These are phyloP conservation scores for Callosobruchus maculatus DNA, from an alignment of 2,888 invertebrate genomes.

Conservation along the genomic window DNA sequence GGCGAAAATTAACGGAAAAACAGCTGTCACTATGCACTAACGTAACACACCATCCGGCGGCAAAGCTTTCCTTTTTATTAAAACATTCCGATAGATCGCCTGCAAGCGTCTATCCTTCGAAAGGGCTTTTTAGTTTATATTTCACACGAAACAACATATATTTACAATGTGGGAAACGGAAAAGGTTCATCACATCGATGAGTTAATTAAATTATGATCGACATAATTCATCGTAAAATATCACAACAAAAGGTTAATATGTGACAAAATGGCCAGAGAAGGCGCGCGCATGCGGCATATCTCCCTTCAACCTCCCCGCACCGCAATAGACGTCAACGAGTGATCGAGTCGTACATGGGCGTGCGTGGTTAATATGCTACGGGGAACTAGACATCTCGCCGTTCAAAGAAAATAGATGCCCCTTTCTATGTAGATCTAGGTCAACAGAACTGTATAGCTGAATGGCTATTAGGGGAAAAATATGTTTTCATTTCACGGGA, in stretches of 20 bases:
- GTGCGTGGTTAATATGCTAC: not conserved
- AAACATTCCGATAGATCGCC: conserved; percentile 17
- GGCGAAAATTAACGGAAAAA: conserved; percentile 30
- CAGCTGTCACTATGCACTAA: not conserved
- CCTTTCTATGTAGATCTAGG: too few relatives aligned
- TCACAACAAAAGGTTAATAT: conserved; percentile 52
- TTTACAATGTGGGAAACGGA: not conserved
- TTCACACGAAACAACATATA: not conserved
- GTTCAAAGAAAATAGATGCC: too few relatives aligned
- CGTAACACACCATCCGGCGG: conserved; percentile 37
- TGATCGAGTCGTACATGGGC: not conserved
- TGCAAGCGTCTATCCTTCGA: conserved; percentile 13
- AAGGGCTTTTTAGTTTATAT: conserved; percentile 10
- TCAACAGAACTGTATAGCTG: too few relatives aligned
- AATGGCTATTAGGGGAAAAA: too few relatives aligned
- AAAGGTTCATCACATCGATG: conserved; percentile 1
- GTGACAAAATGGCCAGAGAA: conserved; percentile 49
- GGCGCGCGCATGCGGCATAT: conserved; percentile 40
- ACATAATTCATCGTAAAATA: conserved; percentile 47
- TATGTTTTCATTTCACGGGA: too few relatives aligned
- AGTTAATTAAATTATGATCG: conserved; percentile 38
- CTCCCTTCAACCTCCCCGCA: conserved; percentile 15
- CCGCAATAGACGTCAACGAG: not conserved
- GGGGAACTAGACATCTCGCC: not conserved
- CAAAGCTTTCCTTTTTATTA: conserved; percentile 27